Percentiles rank a stretch among this genome's conserved stretches.
These are phyloP conservation scores for Amblyjoppa fuscipennis DNA, from an alignment of 2,888 invertebrate species.

Conservation along the genomic window DNA sequence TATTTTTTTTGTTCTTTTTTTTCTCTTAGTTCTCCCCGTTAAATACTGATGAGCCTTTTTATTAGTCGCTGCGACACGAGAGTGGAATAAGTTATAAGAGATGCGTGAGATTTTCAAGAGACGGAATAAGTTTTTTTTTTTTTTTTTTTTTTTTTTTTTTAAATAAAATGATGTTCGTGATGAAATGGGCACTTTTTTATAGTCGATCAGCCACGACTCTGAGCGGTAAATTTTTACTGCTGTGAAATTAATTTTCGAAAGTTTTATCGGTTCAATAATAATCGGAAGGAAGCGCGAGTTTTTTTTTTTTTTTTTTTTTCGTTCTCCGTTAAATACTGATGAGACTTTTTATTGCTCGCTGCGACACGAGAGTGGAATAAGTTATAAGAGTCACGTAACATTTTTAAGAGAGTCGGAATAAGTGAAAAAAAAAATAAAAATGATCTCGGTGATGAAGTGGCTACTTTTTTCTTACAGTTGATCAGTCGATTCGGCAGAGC, in stretches of 20 bases:
- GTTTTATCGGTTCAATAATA: no score
- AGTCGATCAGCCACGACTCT: no score
- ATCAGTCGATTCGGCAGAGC: neutral
- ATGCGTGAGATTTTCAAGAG: no score
- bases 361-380: neutral
- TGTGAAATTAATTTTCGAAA: no score
- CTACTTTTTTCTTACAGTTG: neutral
- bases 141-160: no score
- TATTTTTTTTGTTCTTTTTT: neutral
- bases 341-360: neutral
- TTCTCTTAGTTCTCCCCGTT: neutral
- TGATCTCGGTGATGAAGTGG: neutral
- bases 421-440: neutral
- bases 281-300: no score
- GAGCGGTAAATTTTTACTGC: no score
- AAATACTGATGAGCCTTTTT: neutral
- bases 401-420: neutral
- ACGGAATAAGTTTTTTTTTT: no score
- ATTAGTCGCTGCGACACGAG: neutral
- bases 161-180: no score
- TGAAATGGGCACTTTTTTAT: no score
- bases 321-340: neutral
- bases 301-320: no score
- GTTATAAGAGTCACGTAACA: neutral
- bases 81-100: no score